Conservation (phyloP, 2,888 invertebrate species). For the Drepana falcataria region DNA sequence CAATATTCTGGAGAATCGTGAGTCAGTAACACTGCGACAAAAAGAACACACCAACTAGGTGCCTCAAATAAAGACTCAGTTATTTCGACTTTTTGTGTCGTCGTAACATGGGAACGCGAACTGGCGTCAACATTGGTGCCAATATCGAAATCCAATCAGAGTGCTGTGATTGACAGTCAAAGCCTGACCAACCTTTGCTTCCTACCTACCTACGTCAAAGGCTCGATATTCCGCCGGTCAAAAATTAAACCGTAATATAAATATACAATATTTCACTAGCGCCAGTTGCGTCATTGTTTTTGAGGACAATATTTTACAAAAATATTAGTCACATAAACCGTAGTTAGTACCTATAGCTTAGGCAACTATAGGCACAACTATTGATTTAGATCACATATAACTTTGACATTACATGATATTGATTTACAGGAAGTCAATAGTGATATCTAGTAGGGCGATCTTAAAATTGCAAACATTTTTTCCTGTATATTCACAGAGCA, state of each 20-base stretch:
- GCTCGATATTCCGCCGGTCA: conserved; percentile 29
- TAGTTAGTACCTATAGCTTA: no score
- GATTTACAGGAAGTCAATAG: no score
- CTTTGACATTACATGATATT: no score
- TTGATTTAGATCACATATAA: no score
- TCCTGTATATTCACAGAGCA: no score
- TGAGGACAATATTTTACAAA: no score
- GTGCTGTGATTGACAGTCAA: conserved; percentile 60
- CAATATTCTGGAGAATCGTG: background rate
- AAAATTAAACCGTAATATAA: conserved; percentile 4
- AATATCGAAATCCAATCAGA: conserved; percentile 68
- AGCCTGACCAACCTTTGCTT: conserved; percentile 18
- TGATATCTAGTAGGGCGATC: no score
- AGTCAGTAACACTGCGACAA: background rate
- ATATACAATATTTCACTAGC: background rate
- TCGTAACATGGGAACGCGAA: conserved; percentile 20
- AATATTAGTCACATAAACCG: no score
- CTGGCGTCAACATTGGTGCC: conserved; percentile 46
- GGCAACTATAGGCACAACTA: no score
- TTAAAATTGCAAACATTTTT: no score
- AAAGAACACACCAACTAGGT: background rate
- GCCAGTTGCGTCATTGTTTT: no score
- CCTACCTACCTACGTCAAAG: conserved; percentile 12
- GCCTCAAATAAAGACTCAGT: background rate
- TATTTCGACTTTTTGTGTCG: background rate